A percentile compares a stretch with the other conserved stretches of the same genome.
These are phyloP conservation scores for Trissolcus japonicus DNA, from an alignment of 2,888 invertebrate genomes.

Conservation along the genomic window DNA sequence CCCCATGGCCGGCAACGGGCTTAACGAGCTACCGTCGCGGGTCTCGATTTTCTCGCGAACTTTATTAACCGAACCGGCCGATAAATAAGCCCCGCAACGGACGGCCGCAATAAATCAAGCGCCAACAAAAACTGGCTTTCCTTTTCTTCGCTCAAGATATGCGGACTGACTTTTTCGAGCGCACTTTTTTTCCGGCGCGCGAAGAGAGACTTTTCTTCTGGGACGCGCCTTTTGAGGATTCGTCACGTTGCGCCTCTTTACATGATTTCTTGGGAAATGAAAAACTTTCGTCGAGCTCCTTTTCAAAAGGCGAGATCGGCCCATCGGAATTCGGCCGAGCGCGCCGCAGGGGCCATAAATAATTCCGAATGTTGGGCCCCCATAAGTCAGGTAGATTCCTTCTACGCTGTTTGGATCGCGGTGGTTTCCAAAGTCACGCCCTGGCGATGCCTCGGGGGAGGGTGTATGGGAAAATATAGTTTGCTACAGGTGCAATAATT, in stretches of 20 bases:
- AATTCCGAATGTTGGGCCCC: slow-evolving; percentile 72
- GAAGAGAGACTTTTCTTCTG: slow-evolving; percentile 31
- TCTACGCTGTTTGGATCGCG: slow-evolving; percentile 69
- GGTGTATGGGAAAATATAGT: slow-evolving; percentile 8
- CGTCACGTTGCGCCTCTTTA: slow-evolving; percentile 53
- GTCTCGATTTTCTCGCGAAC: slow-evolving; percentile 42
- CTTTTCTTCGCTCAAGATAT: slow-evolving; percentile 18
- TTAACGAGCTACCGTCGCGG: slow-evolving; percentile 56
- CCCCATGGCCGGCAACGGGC: slow-evolving; percentile 57
- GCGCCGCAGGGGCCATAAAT: slow-evolving; percentile 66
- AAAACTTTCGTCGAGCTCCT: slow-evolving; percentile 47
- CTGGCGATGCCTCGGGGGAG: slow-evolving; percentile 59
- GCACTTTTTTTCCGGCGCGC: slow-evolving; percentile 24
- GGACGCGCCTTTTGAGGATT: slow-evolving; percentile 53
- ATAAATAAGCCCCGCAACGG: slow-evolving; percentile 29
- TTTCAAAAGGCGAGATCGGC: slow-evolving; percentile 4
- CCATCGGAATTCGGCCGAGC: slow-evolving; percentile 31
- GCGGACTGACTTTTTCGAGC: slow-evolving; percentile 27
- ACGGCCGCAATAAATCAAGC: slow-evolving; percentile 33
- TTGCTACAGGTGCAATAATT: too few species aligned
- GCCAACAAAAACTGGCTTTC: slow-evolving; percentile 36
- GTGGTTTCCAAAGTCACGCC: slow-evolving; percentile 75
- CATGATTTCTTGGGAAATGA: slow-evolving; percentile 55
- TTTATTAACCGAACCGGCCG: slow-evolving; percentile 46
- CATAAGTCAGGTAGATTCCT: slow-evolving; percentile 74